Conservation (phyloP, 2,888 invertebrate species). For the Harmothoe impar region DNA sequence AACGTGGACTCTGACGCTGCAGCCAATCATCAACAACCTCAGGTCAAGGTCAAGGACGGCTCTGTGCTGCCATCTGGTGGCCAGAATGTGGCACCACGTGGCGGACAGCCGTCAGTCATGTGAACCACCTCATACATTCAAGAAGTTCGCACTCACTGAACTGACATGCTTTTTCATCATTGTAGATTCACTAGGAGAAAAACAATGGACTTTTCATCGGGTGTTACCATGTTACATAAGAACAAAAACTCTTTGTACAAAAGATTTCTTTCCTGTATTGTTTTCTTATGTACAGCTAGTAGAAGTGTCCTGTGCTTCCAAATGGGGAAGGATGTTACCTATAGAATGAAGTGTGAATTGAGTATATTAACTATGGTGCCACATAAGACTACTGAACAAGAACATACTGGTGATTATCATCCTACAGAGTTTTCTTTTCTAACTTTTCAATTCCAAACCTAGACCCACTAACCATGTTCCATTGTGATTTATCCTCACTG, state of each 20-base stretch:
- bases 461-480: conserved; percentile 12
- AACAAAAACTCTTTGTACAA: conserved; percentile 60
- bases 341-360: conserved; percentile 44
- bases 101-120: conserved; percentile 1
- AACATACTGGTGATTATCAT: conserved; percentile 27
- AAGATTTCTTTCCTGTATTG: conserved; percentile 63
- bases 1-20: conserved; percentile 51
- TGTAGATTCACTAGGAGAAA: conserved; percentile 61
- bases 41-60: conserved; percentile 58
- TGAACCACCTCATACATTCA: conserved; percentile 59
- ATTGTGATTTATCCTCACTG: conserved; percentile 22
- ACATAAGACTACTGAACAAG: conserved; percentile 33
- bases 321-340: conserved; percentile 55
- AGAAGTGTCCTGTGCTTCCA: conserved; percentile 51
- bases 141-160: conserved; percentile 42
- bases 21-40: conserved; percentile 59
- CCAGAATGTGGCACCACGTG: background rate
- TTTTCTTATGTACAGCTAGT: conserved; percentile 54
- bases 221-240: conserved; percentile 51
- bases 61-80: conserved; percentile 47
- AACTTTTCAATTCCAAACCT: conserved; percentile 19
- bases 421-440: background rate
- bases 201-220: conserved; percentile 55
- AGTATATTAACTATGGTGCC: background rate
- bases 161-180: conserved; percentile 56